These are phyloP conservation scores for Siniperca undulata DNA, from an alignment of 2,797 vertebrate species.

Conservation along the genomic window DNA sequence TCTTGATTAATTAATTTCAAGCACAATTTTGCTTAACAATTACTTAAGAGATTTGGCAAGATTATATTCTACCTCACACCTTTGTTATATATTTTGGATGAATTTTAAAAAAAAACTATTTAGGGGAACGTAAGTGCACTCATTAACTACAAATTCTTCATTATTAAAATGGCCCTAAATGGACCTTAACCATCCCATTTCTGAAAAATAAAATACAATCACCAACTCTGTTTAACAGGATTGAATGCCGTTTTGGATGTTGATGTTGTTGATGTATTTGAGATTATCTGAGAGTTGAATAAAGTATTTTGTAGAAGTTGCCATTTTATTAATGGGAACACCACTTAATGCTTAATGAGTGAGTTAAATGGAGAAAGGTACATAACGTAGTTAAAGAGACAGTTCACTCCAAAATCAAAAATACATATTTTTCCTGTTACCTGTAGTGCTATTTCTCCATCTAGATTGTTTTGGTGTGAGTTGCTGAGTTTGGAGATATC, in stretches of 20 bases:
- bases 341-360: slow-evolving; percentile 22
- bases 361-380: slow-evolving; percentile 25
- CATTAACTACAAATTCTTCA: slow-evolving; percentile 26
- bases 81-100: slow-evolving; percentile 46
- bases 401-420: no score
- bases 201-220: slow-evolving; percentile 50
- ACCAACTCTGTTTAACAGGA: slow-evolving; percentile 49
- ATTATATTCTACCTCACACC: slow-evolving; percentile 67
- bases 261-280: slow-evolving; percentile 59
- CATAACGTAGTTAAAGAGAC: slow-evolving; percentile 26
- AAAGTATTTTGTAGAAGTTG: slow-evolving; percentile 35
- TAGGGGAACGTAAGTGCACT: slow-evolving; percentile 47
- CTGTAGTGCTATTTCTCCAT: no score
- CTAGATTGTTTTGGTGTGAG: no score
- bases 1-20: slow-evolving; percentile 44
- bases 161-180: slow-evolving; percentile 22
- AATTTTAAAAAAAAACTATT: slow-evolving; percentile 12
- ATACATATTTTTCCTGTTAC: no score
- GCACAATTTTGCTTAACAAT: slow-evolving; percentile 41
- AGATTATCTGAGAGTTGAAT: slow-evolving; percentile 54
- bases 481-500: no score
- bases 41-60: slow-evolving; percentile 37
- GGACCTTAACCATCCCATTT: slow-evolving; percentile 26
- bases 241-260: slow-evolving; percentile 47
- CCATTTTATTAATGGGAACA: slow-evolving; percentile 40